Base-by-base conservation (phyloP, 2,797 vertebrate genomes). In the Dallia pectoralis region DNA sequence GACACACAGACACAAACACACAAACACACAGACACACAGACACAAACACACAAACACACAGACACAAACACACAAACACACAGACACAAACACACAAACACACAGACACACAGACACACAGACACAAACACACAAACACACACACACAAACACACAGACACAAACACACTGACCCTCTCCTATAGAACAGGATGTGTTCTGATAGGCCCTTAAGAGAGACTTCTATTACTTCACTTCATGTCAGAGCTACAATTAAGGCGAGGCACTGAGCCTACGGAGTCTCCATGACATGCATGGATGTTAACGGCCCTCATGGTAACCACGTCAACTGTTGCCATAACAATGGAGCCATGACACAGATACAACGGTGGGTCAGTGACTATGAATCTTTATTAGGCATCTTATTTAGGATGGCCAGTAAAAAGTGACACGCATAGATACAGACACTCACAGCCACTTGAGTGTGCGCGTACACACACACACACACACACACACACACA, bases 241-340 rank as follows among this genome's bases (percentile, higher is more conserved):
- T 7, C 1, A 16, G 11, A 53, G 15, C 4, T 12, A 53, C 15
- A 53, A 4, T 7, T 7, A 7, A 36, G 33, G 33, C 3, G 33
- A 3, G 33, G 33, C 33, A 36, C 7, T 3, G 33, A 36, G 7
- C 3, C 33, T 36, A 36, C 33, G 7, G 33, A 7, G 19, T 2
- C 16, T 16, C 22, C 19, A 44, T 7, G 66, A 22, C 36, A 65
- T 16, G 8, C 40, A 19, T 67, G 65, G 36, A 67, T 47, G 66
- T 47, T 67, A 48, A 16, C 67, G 51, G 30, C 51, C 36, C 63
- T 72, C 36, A 72, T 72, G 59, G 2, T 44, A 79, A 63, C 56
- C 7, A 4, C 71, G 71, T 66, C 29, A 27, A 71, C 61, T 74
- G 87, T 86, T 89, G 85, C 86, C 81, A 76, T 73, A 86, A 88